These are phyloP conservation scores for Drosophila kuntzei DNA, from an alignment of 2,888 invertebrate genomes.

Conservation along the genomic window DNA sequence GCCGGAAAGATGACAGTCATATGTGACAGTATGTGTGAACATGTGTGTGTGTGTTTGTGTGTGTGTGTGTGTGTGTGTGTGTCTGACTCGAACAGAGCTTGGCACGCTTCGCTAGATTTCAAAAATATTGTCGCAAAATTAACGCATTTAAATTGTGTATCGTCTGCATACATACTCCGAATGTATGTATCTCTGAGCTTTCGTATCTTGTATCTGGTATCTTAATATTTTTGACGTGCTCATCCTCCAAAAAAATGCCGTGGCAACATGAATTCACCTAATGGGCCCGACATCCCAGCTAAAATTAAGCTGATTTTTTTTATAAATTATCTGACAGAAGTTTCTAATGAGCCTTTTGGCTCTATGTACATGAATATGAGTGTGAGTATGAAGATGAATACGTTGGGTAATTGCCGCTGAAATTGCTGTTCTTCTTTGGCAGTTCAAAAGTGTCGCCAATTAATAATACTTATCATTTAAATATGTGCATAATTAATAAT, in stretches of 20 bases:
- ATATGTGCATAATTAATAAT: constrained; percentile 14
- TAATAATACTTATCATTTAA: constrained; percentile 32
- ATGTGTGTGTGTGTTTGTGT: neutral
- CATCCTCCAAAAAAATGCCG: neutral
- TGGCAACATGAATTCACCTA: constrained; percentile 22
- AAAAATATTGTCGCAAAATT: constrained; percentile 69
- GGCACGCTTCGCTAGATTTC: constrained; percentile 64
- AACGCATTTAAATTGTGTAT: constrained; percentile 69
- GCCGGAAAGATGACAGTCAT: constrained; percentile 32
- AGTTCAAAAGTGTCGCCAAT: constrained; percentile 31
- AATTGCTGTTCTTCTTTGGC: neutral
- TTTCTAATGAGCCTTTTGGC: constrained; percentile 39
- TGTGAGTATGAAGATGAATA: constrained; percentile 13
- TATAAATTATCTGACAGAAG: constrained; percentile 46
- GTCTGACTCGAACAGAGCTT: neutral
- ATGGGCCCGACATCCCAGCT: constrained; percentile 21
- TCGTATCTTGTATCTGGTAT: constrained; percentile 15
- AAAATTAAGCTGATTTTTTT: constrained; percentile 46
- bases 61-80: neutral
- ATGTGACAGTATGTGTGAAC: constrained; percentile 19
- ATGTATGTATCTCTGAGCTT: constrained; percentile 9
- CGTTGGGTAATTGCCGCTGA: constrained; percentile 26
- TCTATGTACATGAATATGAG: constrained; percentile 17
- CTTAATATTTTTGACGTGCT: constrained; percentile 32
- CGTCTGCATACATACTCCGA: neutral